These are phyloP conservation scores for Pseudorectes ferrugineus DNA, from an alignment of 2,113 vertebrate species.

Conservation along the genomic window DNA sequence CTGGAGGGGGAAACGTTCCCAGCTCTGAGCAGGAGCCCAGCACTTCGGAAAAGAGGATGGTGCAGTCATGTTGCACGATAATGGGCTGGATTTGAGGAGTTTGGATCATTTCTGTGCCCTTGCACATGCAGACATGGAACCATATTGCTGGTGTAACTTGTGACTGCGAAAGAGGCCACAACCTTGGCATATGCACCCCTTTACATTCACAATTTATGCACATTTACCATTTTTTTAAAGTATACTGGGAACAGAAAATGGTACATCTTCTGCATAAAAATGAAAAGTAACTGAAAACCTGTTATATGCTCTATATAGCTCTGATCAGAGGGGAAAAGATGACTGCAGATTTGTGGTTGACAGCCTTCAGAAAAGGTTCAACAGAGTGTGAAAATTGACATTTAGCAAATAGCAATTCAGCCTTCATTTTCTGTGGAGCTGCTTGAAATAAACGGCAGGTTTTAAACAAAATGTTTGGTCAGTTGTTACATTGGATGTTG, in stretches of 20 bases:
- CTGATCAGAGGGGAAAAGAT: background rate
- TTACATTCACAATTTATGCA: background rate
- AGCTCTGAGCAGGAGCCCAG: background rate
- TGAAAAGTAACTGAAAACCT: slow-evolving; percentile 5
- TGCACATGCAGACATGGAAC: background rate
- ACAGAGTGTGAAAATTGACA: slow-evolving; percentile 53
- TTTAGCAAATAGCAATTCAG: slow-evolving; percentile 32
- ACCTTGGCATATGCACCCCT: background rate
- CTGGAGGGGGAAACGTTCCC: background rate
- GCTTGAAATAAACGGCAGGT: background rate
- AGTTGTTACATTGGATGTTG: background rate
- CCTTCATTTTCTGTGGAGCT: background rate
- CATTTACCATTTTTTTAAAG: background rate
- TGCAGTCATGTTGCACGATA: background rate
- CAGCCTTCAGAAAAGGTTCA: slow-evolving; percentile 51
- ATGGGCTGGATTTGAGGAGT: background rate
- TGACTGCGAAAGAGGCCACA: background rate
- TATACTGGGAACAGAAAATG: background rate
- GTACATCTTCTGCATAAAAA: slow-evolving; percentile 12
- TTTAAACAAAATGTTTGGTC: slow-evolving; percentile 37
- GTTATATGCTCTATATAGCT: background rate
- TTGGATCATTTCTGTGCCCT: background rate
- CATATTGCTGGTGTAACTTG: background rate
- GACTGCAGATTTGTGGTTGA: slow-evolving; percentile 13
- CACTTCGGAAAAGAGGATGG: background rate